These are phyloP conservation scores for Carcharodon carcharias DNA, from an alignment of 2,797 vertebrate genomes.

Conservation along the genomic window DNA sequence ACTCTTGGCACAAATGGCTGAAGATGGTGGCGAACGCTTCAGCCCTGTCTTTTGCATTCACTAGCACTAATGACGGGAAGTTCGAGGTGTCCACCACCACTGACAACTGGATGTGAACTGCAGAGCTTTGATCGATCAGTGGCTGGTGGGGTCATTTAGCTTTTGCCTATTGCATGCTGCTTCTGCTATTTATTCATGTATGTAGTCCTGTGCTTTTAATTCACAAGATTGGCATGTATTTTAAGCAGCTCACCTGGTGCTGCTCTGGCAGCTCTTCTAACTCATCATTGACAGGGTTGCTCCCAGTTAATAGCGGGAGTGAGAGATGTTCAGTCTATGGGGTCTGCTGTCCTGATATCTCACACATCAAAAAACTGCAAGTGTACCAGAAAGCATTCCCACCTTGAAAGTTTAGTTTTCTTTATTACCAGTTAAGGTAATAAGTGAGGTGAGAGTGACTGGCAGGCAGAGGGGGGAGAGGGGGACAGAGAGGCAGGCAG, in stretches of 20 bases:
- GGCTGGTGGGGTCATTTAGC: not conserved
- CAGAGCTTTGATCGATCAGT: not conserved
- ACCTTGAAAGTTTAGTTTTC: not conserved
- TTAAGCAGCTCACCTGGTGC: not conserved
- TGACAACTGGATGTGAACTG: not conserved
- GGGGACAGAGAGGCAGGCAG: too few relatives aligned
- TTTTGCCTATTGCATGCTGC: not conserved
- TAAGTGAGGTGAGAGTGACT: too few relatives aligned
- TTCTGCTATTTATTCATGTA: not conserved
- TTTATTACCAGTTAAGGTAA: not conserved
- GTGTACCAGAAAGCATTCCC: not conserved
- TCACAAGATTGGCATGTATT: not conserved
- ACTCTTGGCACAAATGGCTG: not conserved
- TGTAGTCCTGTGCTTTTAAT: not conserved
- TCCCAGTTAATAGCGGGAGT: not conserved
- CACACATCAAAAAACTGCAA: not conserved
- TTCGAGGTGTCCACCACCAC: not conserved
- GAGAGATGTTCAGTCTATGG: not conserved
- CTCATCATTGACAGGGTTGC: not conserved
- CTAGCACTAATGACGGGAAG: not conserved
- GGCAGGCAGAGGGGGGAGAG: too few relatives aligned
- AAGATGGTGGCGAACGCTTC: not conserved
- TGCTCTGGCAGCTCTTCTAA: not conserved
- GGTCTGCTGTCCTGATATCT: not conserved
- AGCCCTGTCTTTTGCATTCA: not conserved